Base-by-base conservation (phyloP, 2,888 invertebrate species). In the Megastigmus dorsalis region DNA sequence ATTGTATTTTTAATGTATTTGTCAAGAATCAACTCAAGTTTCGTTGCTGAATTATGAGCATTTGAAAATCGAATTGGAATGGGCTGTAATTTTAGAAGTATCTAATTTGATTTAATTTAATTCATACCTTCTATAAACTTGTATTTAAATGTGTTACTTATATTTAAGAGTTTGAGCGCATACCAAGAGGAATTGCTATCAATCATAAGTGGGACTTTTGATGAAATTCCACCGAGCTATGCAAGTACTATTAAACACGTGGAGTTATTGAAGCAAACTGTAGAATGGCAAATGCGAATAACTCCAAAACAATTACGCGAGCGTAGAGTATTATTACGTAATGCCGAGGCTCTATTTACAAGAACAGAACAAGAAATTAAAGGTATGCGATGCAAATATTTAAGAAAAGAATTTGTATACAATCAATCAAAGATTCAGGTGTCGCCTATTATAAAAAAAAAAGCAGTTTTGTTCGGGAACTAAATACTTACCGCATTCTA, bases 261-360 rank as follows among this genome's bases (percentile, higher is more conserved):
- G 1, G 57, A 50, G 2, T 45, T 13, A 28, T 62, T 74, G 20
- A 57, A 62, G 7, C 20, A 57, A 43, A 28, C 67, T 6, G 10
- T 71, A 0, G 57, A 67, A 45, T 59, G 66, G 63, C 28, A 71
- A 57, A 62, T 71, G 23, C 63, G 28, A 48, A 54, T 36, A 45
- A 74, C 74, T 3, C 74, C 76, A 23, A 70, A 63, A 28, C 66
- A 67, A 54, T 38, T 59, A 9, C 54, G 70, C 3, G 63, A 23
- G 13, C 63, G 67, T 2, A 67, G 74, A 57, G 5, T 50, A 7
- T 26, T 54, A 9, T 45, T 74, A 23, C 70, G 71, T 13, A 74
- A 74, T 30, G 67, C 76, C 26, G 67, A 66, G 36, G 33, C 18
- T 28, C 7, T 63, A 26, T 50, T 74, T 50, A 6, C 7, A 1